Conservation (phyloP, 92 coral and sea anemone genomes). For the Paramuricea clavata region DNA sequence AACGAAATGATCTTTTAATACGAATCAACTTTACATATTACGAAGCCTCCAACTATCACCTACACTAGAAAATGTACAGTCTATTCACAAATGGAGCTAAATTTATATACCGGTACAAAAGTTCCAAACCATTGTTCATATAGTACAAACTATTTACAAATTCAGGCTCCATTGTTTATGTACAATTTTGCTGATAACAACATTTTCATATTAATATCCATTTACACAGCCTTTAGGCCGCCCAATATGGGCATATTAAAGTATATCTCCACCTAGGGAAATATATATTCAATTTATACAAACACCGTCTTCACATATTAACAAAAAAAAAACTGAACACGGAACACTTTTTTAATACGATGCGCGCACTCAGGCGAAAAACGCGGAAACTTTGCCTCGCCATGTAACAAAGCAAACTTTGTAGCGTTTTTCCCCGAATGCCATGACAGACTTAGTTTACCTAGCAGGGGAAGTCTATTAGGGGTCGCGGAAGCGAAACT, state of each 20-base stretch:
- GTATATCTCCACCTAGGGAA: background rate
- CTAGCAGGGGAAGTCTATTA: background rate
- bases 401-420: background rate
- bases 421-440: conserved; percentile 6
- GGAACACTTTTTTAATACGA: background rate
- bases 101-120: background rate
- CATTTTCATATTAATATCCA: conserved; percentile 35
- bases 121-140: background rate
- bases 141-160: conserved; percentile 39
- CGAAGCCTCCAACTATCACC: background rate
- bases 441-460: background rate
- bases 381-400: conserved; percentile 10
- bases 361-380: background rate
- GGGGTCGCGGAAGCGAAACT: conserved; percentile 19
- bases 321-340: background rate
- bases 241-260: conserved; percentile 36
- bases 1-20: conserved; percentile 16
- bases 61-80: background rate
- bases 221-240: conserved; percentile 1
- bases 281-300: background rate
- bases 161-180: conserved; percentile 8
- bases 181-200: conserved; percentile 49
- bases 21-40: conserved; percentile 24
- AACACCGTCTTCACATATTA: background rate
- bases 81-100: background rate